Conservation (phyloP, 1,140 invertebrate genomes). For the Nomia melanderi region DNA sequence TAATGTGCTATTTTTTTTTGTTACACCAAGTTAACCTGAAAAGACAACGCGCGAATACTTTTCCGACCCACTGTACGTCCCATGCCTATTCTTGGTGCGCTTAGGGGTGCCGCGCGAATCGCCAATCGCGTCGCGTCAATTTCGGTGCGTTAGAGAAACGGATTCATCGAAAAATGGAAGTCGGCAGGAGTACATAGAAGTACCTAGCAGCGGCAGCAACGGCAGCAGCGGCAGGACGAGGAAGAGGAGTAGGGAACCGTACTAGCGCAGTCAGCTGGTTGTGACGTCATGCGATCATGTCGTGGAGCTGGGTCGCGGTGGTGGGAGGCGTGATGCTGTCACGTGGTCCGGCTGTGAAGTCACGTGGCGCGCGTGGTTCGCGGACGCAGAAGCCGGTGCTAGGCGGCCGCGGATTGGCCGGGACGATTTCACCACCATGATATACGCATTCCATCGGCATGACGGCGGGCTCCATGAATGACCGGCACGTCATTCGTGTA, state of each 20-base stretch:
- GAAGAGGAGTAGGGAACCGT: slow-evolving; percentile 54
- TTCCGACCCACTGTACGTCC: not conserved
- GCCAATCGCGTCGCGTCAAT: slow-evolving; percentile 13
- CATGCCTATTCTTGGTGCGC: slow-evolving; percentile 18
- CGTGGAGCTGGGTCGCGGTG: slow-evolving; percentile 40
- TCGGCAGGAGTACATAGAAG: slow-evolving; percentile 20
- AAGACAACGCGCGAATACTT: too few species aligned
- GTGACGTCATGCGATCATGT: slow-evolving; percentile 74
- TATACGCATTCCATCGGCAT: slow-evolving; percentile 75
- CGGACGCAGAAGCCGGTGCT: slow-evolving; percentile 54
- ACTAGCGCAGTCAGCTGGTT: slow-evolving; percentile 75
- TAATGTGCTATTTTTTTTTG: too few species aligned
- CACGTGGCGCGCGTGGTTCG: slow-evolving; percentile 58
- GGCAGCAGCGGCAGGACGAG: slow-evolving; percentile 17
- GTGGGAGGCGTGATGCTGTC: slow-evolving; percentile 40
- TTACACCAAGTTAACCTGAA: too few species aligned
- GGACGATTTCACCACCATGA: slow-evolving; percentile 59
- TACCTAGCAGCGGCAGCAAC: too few species aligned
- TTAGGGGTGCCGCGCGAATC: not conserved
- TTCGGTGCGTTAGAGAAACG: slow-evolving; percentile 22
- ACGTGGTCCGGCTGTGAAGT: slow-evolving; percentile 60
- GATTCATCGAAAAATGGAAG: slow-evolving; percentile 31
- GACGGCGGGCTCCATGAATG: slow-evolving; percentile 76
- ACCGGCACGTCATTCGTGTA: slow-evolving; percentile 73
- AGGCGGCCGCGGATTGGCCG: slow-evolving; percentile 49